phyloP scores from a whole-genome alignment of 2,113 vertebrate species.

The Labeo catla region DNA sequence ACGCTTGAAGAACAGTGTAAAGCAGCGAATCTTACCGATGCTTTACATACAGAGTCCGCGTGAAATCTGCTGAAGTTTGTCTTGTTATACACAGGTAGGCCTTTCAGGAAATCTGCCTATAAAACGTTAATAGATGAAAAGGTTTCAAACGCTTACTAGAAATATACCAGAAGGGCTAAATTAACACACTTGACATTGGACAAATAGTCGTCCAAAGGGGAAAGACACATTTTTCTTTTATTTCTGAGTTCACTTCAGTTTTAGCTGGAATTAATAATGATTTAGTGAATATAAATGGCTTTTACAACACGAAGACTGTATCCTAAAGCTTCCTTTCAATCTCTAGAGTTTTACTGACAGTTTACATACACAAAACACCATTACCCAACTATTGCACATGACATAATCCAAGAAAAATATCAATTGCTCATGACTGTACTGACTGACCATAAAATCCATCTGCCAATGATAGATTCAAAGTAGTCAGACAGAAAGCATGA shows the following conservation, averaged over 20 bases:
- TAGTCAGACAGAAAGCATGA: neutral
- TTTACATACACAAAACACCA: neutral
- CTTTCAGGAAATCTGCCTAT: conserved; percentile 97
- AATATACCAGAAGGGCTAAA: neutral
- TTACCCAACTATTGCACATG: neutral
- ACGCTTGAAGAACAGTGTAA: neutral
- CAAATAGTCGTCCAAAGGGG: neutral
- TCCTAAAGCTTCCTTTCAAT: neutral
- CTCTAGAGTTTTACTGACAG: neutral
- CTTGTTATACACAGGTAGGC: conserved; percentile 97
- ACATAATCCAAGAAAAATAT: neutral
- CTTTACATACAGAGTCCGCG: conserved; percentile 97
- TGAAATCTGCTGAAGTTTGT: conserved; percentile 98
- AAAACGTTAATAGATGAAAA: conserved; percentile 1
- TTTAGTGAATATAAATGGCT: neutral
- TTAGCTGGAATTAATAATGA: neutral
- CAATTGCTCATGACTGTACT: neutral
- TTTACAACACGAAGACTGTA: neutral
- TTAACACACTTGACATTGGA: neutral
- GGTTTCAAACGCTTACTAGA: neutral
- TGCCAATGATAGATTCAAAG: neutral
- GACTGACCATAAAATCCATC: neutral
- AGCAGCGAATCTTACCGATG: conserved; percentile 84
- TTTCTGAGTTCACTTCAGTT: neutral
- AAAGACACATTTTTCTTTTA: neutral